phyloP scores from a whole-genome alignment of 2,888 invertebrate genomes.

The Archaeoteleia sp. region DNA sequence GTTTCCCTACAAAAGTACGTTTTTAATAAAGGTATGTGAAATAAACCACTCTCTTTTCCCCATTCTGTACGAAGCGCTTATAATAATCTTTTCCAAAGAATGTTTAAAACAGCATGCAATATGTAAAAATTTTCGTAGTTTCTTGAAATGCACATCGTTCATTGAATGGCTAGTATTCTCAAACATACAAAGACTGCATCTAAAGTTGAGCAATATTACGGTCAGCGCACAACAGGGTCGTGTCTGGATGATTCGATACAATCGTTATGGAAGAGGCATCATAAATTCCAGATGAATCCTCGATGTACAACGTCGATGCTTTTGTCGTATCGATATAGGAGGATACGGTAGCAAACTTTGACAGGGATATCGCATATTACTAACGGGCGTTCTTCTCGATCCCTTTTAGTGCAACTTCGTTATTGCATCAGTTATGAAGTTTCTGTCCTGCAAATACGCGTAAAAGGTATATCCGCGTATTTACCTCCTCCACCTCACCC shows the following conservation, averaged over 20 bases:
- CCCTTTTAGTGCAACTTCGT: conserved; percentile 32
- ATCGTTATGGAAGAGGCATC: conserved; percentile 53
- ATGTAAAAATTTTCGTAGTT: conserved; percentile 1
- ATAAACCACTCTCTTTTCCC: no score
- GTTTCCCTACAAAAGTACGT: no score
- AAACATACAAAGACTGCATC: conserved; percentile 12
- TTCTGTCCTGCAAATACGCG: conserved; percentile 11
- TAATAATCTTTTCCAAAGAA: no score
- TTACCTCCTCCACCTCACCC: conserved; percentile 10
- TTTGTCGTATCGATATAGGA: conserved; percentile 52
- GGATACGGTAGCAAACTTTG: conserved; percentile 15
- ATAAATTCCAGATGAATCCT: conserved; percentile 63
- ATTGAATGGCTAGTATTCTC: conserved; percentile 6
- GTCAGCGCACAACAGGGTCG: conserved; percentile 19
- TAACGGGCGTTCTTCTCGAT: conserved; percentile 27
- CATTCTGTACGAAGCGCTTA: no score
- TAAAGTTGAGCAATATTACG: conserved; percentile 19
- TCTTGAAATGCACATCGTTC: conserved; percentile 1
- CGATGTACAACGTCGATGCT: conserved; percentile 57
- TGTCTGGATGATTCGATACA: conserved; percentile 53
- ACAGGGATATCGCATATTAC: conserved; percentile 38
- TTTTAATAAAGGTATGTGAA: no score
- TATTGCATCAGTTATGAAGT: conserved; percentile 26
- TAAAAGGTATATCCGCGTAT: conserved; percentile 12
- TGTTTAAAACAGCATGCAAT: conserved; percentile 3